Evolutionary conservation across 2,113 vertebrate species (phyloP).

Genomic region (Eupsittula cactorum): DNA sequence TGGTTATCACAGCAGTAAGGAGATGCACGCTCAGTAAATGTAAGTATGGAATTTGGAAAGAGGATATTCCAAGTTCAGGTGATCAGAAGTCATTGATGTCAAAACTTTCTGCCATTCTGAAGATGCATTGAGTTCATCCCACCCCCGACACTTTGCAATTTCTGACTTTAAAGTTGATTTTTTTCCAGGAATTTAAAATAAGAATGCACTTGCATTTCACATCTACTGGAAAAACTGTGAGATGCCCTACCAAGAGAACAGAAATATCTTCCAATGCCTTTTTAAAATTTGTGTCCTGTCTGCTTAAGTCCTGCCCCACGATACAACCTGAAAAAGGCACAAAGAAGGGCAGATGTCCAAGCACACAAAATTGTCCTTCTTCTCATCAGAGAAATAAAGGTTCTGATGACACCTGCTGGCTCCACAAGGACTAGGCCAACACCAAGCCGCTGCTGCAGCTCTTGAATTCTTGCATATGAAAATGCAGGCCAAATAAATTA

Average conservation of each 20-base stretch:
- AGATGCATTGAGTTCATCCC: background rate
- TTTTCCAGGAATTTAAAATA: background rate
- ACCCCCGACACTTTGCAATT: background rate
- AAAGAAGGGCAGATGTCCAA: background rate
- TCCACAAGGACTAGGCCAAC: background rate
- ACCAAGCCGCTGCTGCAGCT: background rate
- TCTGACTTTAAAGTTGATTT: background rate
- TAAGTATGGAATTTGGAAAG: background rate
- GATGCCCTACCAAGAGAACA: background rate
- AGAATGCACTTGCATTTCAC: background rate
- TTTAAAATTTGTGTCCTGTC: background rate
- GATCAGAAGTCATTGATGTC: background rate
- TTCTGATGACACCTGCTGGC: conserved; percentile 63
- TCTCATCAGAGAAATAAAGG: background rate
- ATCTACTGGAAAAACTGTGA: background rate
- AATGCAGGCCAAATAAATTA: background rate
- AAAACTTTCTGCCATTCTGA: background rate
- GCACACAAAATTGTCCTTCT: background rate
- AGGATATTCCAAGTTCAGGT: background rate
- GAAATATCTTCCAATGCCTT: background rate
- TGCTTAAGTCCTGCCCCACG: background rate
- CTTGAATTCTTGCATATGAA: background rate
- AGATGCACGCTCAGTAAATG: background rate
- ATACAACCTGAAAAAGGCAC: background rate
- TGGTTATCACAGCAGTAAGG: background rate